Base-by-base conservation (phyloP, 2,888 invertebrate species). In the Drosophila mulleri region DNA sequence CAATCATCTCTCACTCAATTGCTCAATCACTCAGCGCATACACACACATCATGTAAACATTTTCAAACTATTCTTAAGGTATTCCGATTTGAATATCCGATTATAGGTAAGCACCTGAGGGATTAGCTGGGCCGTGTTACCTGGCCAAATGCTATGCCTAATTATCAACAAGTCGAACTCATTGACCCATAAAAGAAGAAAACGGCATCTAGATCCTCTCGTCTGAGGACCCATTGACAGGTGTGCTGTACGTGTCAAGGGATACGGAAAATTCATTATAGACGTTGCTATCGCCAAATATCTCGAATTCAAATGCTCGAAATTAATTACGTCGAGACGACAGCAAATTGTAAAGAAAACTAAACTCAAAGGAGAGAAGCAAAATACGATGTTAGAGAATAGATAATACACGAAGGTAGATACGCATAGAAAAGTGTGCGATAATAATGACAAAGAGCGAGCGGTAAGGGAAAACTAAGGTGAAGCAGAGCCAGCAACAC, bases 251-350 rank as follows among this genome's bases (percentile, higher is more conserved):
- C 79, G 75, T 82, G 85, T 75, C 72, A 44, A 41, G 41, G 41
- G 50, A 59, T 68, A 80, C 68, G 64, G 47, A 60, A 56, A 74
- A 68, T 77, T 66, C 64, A 39, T 60, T 63, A 52, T 62, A 72
- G 54, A 70, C 78, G 68, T 56, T 67, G 60, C 64, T 78, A 88
- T 84, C 84, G 69, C 66, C 60, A 67, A 67, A 69, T 69, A 82
- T 82, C 82, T 67, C 45, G 52, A 61, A 78, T 72, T 80, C 65
- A 80, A 90, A 88, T 88, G 72, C 83, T 85, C 81, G 50, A 79
- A 83, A 86, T 86, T 86, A 86, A 86, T 86, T 86, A 85, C 75
- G 61, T 60, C 53, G 53, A 53, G 53, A 70, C 56, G 66, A 47
- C 74, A 57, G 12, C 44, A 63, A 63, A 67, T 32, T 32, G 39